A percentile compares a stretch with the other conserved stretches of the same genome.
Conservation (phyloP, 2,888 invertebrate genomes). For the Erebia aethiops region DNA sequence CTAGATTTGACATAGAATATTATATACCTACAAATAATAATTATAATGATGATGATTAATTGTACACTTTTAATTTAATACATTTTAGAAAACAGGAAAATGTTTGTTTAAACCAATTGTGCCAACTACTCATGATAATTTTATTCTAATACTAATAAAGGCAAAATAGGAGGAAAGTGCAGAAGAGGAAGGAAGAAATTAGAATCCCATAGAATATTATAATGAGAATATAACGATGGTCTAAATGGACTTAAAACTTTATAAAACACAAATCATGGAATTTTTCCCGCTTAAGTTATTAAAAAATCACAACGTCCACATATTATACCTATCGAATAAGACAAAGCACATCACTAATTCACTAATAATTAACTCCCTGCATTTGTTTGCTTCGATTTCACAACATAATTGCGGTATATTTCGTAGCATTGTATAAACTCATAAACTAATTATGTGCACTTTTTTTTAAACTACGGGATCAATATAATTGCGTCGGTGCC, state of each 20-base stretch:
- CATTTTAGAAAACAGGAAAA: not conserved
- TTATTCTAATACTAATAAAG: not conserved
- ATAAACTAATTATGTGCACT: conserved; percentile 73
- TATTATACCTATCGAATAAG: conserved; percentile 25
- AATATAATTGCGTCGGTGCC: conserved; percentile 65
- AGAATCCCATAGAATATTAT: not conserved
- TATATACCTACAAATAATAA: too few species aligned
- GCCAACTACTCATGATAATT: too few species aligned
- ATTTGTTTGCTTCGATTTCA: conserved; percentile 73
- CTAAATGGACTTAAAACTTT: not conserved
- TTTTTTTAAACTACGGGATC: conserved; percentile 46
- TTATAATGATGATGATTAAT: too few species aligned
- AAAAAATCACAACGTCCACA: conserved; percentile 32
- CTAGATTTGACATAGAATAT: too few species aligned
- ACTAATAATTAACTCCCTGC: conserved; percentile 62
- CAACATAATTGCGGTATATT: conserved; percentile 69
- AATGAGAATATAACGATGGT: not conserved
- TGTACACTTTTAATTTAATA: too few species aligned
- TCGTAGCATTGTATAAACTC: conserved; percentile 75
- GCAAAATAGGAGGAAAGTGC: not conserved
- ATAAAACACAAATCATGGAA: not conserved
- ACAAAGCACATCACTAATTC: conserved; percentile 47
- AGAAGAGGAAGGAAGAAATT: not conserved
- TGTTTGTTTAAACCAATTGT: not conserved
- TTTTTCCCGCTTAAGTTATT: too few species aligned